phyloP scores from a whole-genome alignment of 2,113 vertebrate species.

The Asarcornis scutulata region DNA sequence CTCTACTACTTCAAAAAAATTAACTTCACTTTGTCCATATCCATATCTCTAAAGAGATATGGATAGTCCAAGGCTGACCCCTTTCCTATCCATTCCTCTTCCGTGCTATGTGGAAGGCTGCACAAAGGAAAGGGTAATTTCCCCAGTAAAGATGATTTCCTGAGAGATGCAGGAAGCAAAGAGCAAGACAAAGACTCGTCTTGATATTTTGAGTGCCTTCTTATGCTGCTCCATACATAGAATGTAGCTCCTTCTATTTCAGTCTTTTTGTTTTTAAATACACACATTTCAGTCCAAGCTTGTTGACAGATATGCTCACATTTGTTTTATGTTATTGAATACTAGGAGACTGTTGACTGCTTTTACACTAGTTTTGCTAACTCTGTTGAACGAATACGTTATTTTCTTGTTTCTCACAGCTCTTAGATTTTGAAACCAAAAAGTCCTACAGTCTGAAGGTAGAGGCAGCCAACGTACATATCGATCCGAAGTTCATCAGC shows the following conservation, averaged over 20 bases:
- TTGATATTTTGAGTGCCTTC: neutral
- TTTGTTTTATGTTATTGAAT: constrained; percentile 39
- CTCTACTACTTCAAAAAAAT: neutral
- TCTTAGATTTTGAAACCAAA: constrained; percentile 94
- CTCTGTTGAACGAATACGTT: neutral
- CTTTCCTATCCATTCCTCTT: neutral
- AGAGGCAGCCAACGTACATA: constrained; percentile 90
- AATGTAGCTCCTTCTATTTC: constrained; percentile 53
- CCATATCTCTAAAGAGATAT: neutral
- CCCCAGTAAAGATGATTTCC: neutral
- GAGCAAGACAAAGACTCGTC: neutral
- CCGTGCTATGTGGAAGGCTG: neutral
- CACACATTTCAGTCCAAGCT: constrained; percentile 42
- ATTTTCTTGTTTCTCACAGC: constrained; percentile 72
- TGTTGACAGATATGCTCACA: constrained; percentile 36
- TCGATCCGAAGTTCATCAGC: constrained; percentile 91
- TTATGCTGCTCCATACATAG: constrained; percentile 45
- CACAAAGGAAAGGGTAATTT: neutral
- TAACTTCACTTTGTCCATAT: neutral
- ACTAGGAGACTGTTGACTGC: neutral
- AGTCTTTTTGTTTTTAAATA: constrained; percentile 49
- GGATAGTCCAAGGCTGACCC: neutral
- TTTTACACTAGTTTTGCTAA: neutral
- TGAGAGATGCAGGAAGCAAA: neutral
- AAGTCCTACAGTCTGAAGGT: constrained; percentile 91